phyloP scores from a whole-genome alignment of 2,113 vertebrate genomes.

The Bos taurus region ARS-UCD2.0 NC_037337.1:98789501-98790000 shows the following conservation, averaged over 20 bases:
- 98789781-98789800: conserved; percentile 72
- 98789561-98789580: neutral
- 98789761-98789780: conserved; percentile 57
- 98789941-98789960: neutral
- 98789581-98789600: neutral
- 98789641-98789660: conserved; percentile 40
- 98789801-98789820: conserved; percentile 70
- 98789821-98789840: conserved; percentile 47
- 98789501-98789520: neutral
- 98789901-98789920: conserved; percentile 42
- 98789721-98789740: conserved; percentile 67
- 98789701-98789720: conserved; percentile 68
- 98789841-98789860: conserved; percentile 61
- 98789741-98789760: conserved; percentile 56
- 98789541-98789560: neutral
- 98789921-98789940: conserved; percentile 7
- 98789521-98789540: neutral
- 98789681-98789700: conserved; percentile 40
- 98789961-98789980: neutral
- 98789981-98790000: accelerated
- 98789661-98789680: conserved; percentile 31
- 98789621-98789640: neutral
- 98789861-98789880: conserved; percentile 48
- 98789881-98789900: conserved; percentile 46
- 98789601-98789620: neutral